Evolutionary conservation across 2,888 invertebrate species (phyloP), one percentile per base, ranked within the genome.

Genomic region (Philereme transversata): DNA sequence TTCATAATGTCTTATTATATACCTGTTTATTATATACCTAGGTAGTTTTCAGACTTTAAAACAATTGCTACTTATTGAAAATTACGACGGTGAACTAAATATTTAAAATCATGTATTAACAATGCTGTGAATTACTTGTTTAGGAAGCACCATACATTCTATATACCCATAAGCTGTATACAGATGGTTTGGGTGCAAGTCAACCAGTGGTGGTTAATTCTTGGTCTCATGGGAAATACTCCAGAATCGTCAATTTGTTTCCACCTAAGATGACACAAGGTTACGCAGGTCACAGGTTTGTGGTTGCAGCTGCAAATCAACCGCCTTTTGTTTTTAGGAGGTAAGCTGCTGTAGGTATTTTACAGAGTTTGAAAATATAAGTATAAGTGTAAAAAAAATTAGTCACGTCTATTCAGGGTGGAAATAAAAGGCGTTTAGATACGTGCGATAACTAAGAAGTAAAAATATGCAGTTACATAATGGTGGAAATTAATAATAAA

Each of bases 221-320:
- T 38, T 97, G 96, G 96, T 86, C 93, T 2, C 93, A 93, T 50
- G 94, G 94, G 38, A 93, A 89, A 51, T 93, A 95, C 64, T 95
- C 96, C 3, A 93, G 95, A 64, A 82, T 93, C 34, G 86, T 95
- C 0, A 88, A 95, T 77, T 84, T 97, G 41, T 97, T 96, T 83
- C 96, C 96, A 4, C 76, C 79, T 7, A 97, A 97, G 86, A 94
- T 96, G 81, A 79, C 82, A 0, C 71, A 86, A 35, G 96, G 96
- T 0, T 96, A 96, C 70, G 94, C 95, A 34, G 96, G 96, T 0
- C 96, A 96, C 82, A 93, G 96, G 54, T 95, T 97, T 80, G 87
- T 94, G 46, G 93, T 96, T 6, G 92, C 96, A 3, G 94, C 95
- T 8, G 94, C 95, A 6, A 91, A 96, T 82, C 95, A 96, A 74